Conservation (phyloP, 1,140 invertebrate species). For the Drosophila lacertosa region DNA sequence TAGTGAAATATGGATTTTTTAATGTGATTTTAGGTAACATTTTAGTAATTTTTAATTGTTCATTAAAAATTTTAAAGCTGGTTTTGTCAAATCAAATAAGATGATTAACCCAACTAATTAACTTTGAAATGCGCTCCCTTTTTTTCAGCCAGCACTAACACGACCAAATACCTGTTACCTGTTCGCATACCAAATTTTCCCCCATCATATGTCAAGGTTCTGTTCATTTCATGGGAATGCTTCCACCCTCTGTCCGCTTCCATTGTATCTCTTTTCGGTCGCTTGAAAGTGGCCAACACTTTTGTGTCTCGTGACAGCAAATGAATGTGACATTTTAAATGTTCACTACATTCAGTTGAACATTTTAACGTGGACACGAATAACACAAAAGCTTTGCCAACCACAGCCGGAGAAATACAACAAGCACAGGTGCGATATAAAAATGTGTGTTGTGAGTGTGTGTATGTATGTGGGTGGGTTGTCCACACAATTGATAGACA, state of each 20-base stretch:
- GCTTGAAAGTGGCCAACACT: conserved; percentile 17
- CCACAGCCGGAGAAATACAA: conserved; percentile 12
- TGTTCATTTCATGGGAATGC: background rate
- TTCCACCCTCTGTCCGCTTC: background rate
- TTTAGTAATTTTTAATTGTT: no score
- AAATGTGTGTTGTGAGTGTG: background rate
- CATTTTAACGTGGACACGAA: conserved; percentile 6
- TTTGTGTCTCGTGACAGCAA: conserved; percentile 12
- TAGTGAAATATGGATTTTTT: background rate
- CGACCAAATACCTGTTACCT: no score
- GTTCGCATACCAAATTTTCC: no score
- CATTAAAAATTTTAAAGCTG: no score
- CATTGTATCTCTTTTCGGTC: no score
- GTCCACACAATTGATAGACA: conserved; percentile 35
- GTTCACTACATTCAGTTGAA: conserved; percentile 22
- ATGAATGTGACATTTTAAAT: conserved; percentile 16
- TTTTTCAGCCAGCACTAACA: no score
- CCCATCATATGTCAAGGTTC: background rate
- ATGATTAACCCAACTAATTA: no score
- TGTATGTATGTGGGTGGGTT: background rate
- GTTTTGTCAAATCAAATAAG: no score
- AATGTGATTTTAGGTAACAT: no score
- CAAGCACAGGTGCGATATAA: background rate
- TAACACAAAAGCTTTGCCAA: conserved; percentile 4
- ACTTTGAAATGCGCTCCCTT: no score